A percentile compares a stretch with the other conserved stretches of the same genome.
phyloP scores from a whole-genome alignment of 2,797 vertebrate genomes.

The Choloepus didactylus region DNA sequence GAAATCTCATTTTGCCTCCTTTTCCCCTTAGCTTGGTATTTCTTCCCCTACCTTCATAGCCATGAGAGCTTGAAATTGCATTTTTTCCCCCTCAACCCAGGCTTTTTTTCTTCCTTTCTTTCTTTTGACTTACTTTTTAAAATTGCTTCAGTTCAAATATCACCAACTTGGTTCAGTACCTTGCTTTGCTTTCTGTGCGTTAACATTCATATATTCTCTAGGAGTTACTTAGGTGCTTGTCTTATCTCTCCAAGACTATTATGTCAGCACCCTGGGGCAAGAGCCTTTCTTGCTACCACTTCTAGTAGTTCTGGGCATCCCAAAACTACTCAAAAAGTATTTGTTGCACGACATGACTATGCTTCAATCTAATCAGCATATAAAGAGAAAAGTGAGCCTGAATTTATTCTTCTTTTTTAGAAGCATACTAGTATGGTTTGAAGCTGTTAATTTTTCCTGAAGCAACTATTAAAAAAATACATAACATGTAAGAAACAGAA shows the following conservation, averaged over 20 bases:
- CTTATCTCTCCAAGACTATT: not conserved
- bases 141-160: not conserved
- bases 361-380: not conserved
- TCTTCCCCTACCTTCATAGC: not conserved
- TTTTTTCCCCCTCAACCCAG: not conserved
- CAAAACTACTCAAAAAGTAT: not conserved
- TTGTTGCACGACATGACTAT: constrained; percentile 48
- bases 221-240: not conserved
- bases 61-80: not conserved
- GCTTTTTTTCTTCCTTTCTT: not conserved
- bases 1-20: not conserved
- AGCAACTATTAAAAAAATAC: constrained; percentile 35
- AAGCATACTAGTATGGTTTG: not conserved
- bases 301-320: not conserved
- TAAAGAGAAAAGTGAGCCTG: not conserved
- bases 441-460: constrained; percentile 66
- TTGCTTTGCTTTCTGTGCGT: not conserved
- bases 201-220: not conserved
- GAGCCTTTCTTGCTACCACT: not conserved
- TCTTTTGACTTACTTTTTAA: not conserved
- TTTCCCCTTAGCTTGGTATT: not conserved
- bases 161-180: not conserved
- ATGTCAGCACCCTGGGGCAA: not conserved
- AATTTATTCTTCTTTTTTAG: constrained; percentile 31
- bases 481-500: constrained; percentile 50